A percentile compares a stretch with the other conserved stretches of the same genome.
These are phyloP conservation scores for Enteromius fasciolatus DNA, from an alignment of 2,797 vertebrate species.

Conservation along the genomic window DNA sequence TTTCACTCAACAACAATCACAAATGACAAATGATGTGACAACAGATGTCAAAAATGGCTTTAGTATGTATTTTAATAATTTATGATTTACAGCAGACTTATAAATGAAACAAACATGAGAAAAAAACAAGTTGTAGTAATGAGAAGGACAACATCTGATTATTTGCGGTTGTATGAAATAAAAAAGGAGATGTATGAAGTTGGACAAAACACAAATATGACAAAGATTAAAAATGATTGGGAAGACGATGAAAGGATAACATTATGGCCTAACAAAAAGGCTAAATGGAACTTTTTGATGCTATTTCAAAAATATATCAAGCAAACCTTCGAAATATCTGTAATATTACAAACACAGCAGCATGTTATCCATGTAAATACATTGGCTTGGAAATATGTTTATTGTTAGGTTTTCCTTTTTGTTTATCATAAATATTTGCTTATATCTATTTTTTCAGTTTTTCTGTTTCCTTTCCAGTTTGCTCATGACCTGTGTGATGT, in stretches of 20 bases:
- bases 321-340: background rate
- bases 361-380: background rate
- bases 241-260: background rate
- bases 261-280: background rate
- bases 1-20: conserved; percentile 28
- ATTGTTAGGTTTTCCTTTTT: background rate
- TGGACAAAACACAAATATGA: conserved; percentile 21
- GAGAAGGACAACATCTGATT: conserved; percentile 10
- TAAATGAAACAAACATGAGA: background rate
- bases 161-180: background rate
- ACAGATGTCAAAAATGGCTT: conserved; percentile 41
- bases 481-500: conserved; percentile 99
- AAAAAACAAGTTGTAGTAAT: conserved; percentile 32
- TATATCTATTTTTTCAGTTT: conserved; percentile 37
- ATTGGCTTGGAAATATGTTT: background rate
- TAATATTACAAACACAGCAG: background rate
- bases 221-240: conserved; percentile 2
- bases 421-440: background rate
- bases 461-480: conserved; percentile 86
- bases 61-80: conserved; percentile 50
- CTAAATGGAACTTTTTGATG: background rate
- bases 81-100: conserved; percentile 31
- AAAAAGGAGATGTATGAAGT: conserved; percentile 17
- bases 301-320: background rate
- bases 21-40: conserved; percentile 41